Percentiles rank a stretch among this genome's conserved stretches.
phyloP scores from a whole-genome alignment of 35 echinoderm and acorn worm genomes.

The Acanthaster planci region DNA sequence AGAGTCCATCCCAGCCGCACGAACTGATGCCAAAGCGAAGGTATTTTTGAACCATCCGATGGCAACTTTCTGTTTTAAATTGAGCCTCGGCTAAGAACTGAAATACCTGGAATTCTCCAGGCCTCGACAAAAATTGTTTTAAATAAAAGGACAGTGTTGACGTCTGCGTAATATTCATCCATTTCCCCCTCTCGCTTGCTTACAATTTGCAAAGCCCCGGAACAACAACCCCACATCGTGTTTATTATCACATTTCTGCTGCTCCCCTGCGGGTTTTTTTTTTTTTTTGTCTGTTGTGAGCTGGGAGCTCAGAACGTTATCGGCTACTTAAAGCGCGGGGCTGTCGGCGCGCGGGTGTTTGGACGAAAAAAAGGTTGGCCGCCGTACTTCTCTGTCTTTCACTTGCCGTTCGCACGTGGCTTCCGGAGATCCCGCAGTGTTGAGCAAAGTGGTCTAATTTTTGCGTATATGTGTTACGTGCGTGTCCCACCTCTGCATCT shows the following conservation, averaged over 20 bases:
- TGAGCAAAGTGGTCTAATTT: no score
- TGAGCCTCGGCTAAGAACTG: not conserved
- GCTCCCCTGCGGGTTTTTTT: not conserved
- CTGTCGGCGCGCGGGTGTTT: not conserved
- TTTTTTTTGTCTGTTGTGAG: not conserved
- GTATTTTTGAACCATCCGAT: no score
- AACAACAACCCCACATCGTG: constrained; percentile 4
- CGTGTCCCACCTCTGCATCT: no score
- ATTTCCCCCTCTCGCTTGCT: not conserved
- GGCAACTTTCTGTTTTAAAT: no score
- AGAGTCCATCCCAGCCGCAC: no score
- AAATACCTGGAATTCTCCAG: constrained; percentile 6
- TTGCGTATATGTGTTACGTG: no score
- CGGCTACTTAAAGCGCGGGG: not conserved
- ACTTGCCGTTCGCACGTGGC: not conserved
- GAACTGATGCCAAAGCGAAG: no score
- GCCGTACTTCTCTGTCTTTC: not conserved
- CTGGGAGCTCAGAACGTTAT: not conserved
- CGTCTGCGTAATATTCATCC: not conserved
- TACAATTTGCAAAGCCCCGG: constrained; percentile 3
- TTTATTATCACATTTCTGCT: not conserved
- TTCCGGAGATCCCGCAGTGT: no score
- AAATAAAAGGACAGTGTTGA: constrained; percentile 24
- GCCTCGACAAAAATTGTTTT: constrained; percentile 7
- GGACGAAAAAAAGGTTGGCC: not conserved